phyloP scores from a whole-genome alignment of 2,113 vertebrate genomes.

The Callionymus lyra region DNA sequence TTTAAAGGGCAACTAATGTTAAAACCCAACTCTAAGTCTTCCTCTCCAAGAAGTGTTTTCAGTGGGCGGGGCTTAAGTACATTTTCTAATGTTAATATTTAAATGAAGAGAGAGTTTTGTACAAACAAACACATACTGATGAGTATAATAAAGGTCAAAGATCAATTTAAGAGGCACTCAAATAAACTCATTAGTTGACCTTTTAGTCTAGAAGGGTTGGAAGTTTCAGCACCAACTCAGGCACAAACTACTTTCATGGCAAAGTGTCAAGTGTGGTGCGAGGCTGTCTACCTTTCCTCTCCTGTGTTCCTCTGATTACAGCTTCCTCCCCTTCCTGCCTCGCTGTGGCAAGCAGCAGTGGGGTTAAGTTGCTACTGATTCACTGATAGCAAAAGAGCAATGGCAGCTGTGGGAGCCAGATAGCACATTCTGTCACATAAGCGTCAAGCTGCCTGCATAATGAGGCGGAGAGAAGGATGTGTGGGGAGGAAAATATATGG shows the following conservation, averaged over 20 bases:
- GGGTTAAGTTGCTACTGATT: slow-evolving; percentile 67
- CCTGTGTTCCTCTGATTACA: slow-evolving; percentile 32
- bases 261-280: slow-evolving; percentile 8
- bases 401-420: slow-evolving; percentile 72
- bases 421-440: slow-evolving; percentile 71
- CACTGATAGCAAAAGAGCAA: slow-evolving; percentile 57
- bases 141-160: too few species aligned
- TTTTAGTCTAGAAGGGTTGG: too few species aligned
- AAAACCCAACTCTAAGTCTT: too few species aligned
- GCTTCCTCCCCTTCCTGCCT: slow-evolving; percentile 30
- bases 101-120: too few species aligned
- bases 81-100: too few species aligned
- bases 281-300: slow-evolving; percentile 17
- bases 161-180: too few species aligned
- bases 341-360: slow-evolving; percentile 40
- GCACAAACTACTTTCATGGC: slow-evolving; percentile 4
- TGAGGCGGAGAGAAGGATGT: slow-evolving; percentile 53
- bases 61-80: too few species aligned
- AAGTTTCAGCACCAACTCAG: too few species aligned
- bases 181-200: too few species aligned
- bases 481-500: slow-evolving; percentile 24
- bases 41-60: too few species aligned
- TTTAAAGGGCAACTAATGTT: too few species aligned
- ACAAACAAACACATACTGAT: too few species aligned
- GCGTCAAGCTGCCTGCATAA: slow-evolving; percentile 72